Base-by-base conservation (phyloP, 2,797 vertebrate species). In the Eulemur coronatus region DNA sequence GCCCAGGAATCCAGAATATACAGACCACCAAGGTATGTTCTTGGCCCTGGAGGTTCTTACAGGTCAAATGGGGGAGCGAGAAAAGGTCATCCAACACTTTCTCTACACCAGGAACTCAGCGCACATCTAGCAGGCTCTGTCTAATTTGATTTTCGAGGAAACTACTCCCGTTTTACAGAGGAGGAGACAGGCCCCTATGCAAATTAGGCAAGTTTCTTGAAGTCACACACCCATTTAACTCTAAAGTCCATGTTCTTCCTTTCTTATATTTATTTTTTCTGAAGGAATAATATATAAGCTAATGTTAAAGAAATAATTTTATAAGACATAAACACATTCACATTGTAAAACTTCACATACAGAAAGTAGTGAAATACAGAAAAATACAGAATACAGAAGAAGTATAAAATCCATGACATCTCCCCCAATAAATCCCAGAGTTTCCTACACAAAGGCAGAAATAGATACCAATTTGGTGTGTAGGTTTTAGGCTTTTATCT, bases 221-320 rank as follows among this genome's bases (percentile, higher is more conserved):
- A 87, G 70, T 80, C 81, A 91, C 46, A 33, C 0, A 28, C 86
- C 33, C 20, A 41, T 87, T n/a, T 82, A 73, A 59, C 30, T 87
- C 63, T 26, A 81, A 91, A 96, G 50, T 20, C 26, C 35, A 22
- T 72, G 48, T 43, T 93, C 20, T 89, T 70, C 65, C 70, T 78
- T 90, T 67, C 20, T 67, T 80, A 70, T 55, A 70, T n/a, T 52
- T 75, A 67, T 41, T 78, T 84, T 86, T 94, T 86, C 67, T 70
- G 38, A 93, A 80, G 33, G 26, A 61, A 73, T 94, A 78, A 82
- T 80, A 41, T 90, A 69, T 75, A 70, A 92, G 13, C 57, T 84
- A 41, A 91, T 35, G 61, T 65, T 89, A 75, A 91, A 91, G 15
- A 90, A 65, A 78, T 38, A 61, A 69, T 96, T 89, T 89, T 70